phyloP scores from a whole-genome alignment of 2,113 vertebrate genomes.

The Pomatorhinus ruficollis region DNA sequence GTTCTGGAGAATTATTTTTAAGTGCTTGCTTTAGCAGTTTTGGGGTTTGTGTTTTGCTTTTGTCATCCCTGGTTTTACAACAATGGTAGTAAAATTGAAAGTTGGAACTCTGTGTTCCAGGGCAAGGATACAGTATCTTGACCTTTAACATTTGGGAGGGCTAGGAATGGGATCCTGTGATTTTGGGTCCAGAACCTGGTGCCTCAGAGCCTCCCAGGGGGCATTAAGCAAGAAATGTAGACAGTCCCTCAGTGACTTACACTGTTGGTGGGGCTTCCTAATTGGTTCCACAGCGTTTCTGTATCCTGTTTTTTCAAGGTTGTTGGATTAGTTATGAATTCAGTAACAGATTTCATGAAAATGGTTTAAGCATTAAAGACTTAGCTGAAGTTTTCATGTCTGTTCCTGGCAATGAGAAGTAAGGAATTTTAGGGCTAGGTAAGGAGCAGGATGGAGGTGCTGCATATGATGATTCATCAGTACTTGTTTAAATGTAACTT shows the following conservation, averaged over 20 bases:
- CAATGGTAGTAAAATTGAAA: background rate
- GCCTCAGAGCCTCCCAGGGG: background rate
- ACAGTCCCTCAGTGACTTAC: background rate
- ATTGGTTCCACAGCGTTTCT: background rate
- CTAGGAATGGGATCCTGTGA: background rate
- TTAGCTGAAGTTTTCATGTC: background rate
- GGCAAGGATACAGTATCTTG: background rate
- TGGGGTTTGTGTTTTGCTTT: background rate
- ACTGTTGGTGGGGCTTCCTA: background rate
- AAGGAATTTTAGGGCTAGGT: background rate
- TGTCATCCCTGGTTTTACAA: background rate
- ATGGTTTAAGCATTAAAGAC: background rate
- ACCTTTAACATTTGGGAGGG: background rate
- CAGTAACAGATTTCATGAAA: background rate
- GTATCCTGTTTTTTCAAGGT: background rate
- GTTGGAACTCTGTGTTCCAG: background rate
- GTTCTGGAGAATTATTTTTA: background rate
- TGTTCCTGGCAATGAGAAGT: background rate
- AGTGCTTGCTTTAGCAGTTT: background rate
- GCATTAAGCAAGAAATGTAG: background rate
- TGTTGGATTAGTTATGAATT: background rate
- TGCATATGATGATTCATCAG: background rate
- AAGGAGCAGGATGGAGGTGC: background rate
- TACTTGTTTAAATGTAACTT: background rate
- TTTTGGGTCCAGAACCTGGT: background rate